Evolutionary conservation across 1,140 invertebrate species (phyloP).

Genomic region (Drosophila lowei): DNA sequence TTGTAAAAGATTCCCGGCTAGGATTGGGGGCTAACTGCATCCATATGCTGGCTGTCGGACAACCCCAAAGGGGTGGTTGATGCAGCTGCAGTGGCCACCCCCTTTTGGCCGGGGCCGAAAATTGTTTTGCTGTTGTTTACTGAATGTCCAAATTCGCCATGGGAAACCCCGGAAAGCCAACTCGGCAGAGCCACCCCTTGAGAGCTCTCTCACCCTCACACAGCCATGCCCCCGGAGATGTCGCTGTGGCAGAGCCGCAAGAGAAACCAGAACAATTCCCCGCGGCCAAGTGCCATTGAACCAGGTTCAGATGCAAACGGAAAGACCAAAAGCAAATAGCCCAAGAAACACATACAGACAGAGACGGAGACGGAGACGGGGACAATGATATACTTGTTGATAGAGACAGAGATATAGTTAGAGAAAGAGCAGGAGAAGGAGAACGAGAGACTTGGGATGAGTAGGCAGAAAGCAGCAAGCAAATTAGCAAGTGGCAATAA

Average conservation of each 20-base stretch:
- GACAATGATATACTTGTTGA: background rate
- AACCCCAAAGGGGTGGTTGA: constrained; percentile 18
- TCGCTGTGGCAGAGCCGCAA: background rate
- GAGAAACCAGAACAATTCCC: constrained; percentile 23
- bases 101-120: constrained; percentile 16
- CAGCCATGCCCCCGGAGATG: too few species aligned
- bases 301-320: constrained; percentile 26
- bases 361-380: constrained; percentile 11
- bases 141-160: constrained; percentile 10
- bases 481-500: constrained; percentile 61
- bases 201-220: constrained; percentile 4
- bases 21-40: constrained; percentile 29
- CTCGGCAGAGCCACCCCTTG: constrained; percentile 15
- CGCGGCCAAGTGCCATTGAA: constrained; percentile 47
- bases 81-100: background rate
- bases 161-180: constrained; percentile 4
- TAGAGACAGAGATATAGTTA: background rate
- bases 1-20: constrained; percentile 14
- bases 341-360: constrained; percentile 2
- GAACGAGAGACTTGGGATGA: background rate
- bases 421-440: constrained; percentile 3
- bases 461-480: constrained; percentile 25
- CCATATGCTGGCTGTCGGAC: constrained; percentile 22
- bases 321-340: too few species aligned
- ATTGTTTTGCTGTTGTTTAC: constrained; percentile 26